Evolutionary conservation across 2,113 vertebrate species (phyloP).

Genomic region (Callocephalon fimbriatum): DNA sequence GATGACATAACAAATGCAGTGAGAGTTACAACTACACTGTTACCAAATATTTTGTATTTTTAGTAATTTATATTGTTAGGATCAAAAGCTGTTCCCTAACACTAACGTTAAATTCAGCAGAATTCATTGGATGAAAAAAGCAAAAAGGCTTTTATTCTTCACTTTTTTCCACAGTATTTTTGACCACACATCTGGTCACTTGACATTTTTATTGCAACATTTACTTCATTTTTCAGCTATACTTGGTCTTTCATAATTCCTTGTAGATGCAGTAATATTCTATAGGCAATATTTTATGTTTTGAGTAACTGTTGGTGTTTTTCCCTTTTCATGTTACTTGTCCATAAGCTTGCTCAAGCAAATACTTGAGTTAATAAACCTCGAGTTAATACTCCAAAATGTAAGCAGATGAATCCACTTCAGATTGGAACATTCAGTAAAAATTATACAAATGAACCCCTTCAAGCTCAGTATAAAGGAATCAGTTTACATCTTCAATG

Average conservation of each 20-base stretch:
- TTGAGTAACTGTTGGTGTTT: neutral
- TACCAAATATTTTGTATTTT: neutral
- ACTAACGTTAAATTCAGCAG: neutral
- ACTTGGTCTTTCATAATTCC: neutral
- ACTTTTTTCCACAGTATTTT: neutral
- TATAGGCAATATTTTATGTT: neutral
- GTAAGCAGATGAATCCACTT: neutral
- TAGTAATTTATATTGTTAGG: neutral
- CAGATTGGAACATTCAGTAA: neutral
- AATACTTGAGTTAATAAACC: neutral
- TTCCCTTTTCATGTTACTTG: neutral
- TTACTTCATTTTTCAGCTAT: neutral
- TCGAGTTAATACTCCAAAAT: neutral
- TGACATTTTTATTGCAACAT: neutral
- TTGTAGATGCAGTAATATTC: neutral
- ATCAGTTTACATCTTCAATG: neutral
- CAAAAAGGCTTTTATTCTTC: neutral
- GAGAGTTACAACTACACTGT: neutral
- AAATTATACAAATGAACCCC: neutral
- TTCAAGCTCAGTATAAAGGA: neutral
- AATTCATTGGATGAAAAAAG: neutral
- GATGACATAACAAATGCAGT: neutral
- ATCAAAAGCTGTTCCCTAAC: neutral
- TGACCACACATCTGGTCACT: fast-evolving
- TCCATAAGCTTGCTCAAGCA: neutral